Conservation (phyloP, 2,888 invertebrate genomes). For the Cataglyphis altisquamis region DNA sequence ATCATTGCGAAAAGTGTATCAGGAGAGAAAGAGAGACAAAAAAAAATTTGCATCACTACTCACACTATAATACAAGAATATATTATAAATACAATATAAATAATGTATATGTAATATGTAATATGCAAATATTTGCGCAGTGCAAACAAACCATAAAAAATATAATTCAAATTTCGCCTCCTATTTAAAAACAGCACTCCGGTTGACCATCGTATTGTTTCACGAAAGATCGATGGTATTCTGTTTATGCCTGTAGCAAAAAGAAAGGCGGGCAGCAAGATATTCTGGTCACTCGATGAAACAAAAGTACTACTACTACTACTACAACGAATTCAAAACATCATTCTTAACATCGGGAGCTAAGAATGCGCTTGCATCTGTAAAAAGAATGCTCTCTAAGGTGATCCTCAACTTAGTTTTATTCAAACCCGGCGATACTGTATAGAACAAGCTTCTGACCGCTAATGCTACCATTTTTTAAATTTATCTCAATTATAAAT, state of each 20-base stretch:
- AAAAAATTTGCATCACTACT: too few species aligned
- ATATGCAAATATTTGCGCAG: not conserved
- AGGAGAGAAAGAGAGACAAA: too few species aligned
- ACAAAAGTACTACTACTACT: not conserved
- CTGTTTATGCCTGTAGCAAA: conserved; percentile 4
- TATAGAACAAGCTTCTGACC: not conserved
- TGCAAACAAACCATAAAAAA: conserved; percentile 4
- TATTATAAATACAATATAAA: not conserved
- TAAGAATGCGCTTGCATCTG: not conserved
- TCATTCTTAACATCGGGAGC: not conserved
- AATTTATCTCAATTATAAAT: not conserved
- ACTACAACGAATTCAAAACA: conserved; percentile 29
- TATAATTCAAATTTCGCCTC: conserved; percentile 24
- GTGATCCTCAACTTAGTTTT: not conserved
- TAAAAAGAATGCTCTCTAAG: conserved; percentile 2
- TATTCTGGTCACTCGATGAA: conserved; percentile 45
- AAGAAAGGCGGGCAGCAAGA: conserved; percentile 29
- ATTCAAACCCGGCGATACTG: not conserved
- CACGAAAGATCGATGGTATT: not conserved
- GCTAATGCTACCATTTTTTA: not conserved
- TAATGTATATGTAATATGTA: too few species aligned
- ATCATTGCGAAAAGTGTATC: not conserved
- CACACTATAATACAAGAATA: not conserved
- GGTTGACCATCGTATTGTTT: conserved; percentile 14
- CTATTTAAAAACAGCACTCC: conserved; percentile 14